These are phyloP conservation scores for Orthonychiurus folsomi DNA, from an alignment of 2,888 invertebrate genomes.

Conservation along the genomic window DNA sequence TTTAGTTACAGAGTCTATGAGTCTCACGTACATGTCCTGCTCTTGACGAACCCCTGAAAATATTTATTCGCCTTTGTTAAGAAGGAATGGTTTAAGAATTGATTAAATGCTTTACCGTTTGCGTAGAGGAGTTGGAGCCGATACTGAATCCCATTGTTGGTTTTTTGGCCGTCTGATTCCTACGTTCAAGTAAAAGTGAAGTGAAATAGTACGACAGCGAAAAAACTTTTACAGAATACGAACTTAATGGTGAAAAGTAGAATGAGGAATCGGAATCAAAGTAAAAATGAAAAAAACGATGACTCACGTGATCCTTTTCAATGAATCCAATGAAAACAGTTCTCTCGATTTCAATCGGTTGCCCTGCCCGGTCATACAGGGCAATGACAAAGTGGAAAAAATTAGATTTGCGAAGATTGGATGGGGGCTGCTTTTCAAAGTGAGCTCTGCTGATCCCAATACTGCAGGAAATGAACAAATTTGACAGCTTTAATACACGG, in stretches of 20 bases:
- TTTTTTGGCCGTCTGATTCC: conserved; percentile 95
- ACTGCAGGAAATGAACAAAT: conserved; percentile 47
- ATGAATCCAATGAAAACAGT: conserved; percentile 98
- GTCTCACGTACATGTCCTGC: conserved; percentile 93
- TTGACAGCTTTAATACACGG: background rate
- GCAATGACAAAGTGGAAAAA: conserved; percentile 99
- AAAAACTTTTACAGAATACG: background rate
- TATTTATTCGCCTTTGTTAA: conserved; percentile 9
- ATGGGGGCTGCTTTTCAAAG: conserved; percentile 99
- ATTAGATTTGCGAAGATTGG: conserved; percentile 97
- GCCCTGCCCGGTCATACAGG: conserved; percentile 92
- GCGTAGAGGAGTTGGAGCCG: conserved; percentile 89
- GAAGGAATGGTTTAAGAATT: background rate
- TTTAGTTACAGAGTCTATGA: conserved; percentile 97
- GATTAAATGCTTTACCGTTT: conserved; percentile 76
- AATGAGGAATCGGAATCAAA: too few species aligned
- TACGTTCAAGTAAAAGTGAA: too few species aligned
- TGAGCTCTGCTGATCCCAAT: conserved; percentile 90
- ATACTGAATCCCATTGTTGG: conserved; percentile 99
- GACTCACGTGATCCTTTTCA: conserved; percentile 87
- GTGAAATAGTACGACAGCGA: background rate
- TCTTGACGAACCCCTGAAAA: conserved; percentile 86
- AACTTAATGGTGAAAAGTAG: too few species aligned
- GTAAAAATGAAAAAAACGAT: too few species aligned
- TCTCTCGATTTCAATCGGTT: conserved; percentile 96